These are phyloP conservation scores for Parnassius apollo DNA, from an alignment of 2,888 invertebrate species.

Conservation along the genomic window DNA sequence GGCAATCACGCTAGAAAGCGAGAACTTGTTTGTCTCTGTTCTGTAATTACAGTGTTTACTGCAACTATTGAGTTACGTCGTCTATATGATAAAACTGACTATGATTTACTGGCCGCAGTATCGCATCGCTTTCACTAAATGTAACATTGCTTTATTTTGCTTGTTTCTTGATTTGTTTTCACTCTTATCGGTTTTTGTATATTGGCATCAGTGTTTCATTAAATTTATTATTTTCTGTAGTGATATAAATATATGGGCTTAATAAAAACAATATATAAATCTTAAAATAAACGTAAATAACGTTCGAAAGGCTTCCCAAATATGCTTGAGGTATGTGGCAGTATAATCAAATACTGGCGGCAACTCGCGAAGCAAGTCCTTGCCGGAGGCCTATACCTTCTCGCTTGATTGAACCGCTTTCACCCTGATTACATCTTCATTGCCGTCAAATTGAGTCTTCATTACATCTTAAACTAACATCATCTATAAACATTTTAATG, in stretches of 20 bases:
- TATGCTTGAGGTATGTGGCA: slow-evolving; percentile 9
- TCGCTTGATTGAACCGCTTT: slow-evolving; percentile 13
- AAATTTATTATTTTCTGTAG: no score
- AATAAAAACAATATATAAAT: no score
- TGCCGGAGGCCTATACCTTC: slow-evolving; percentile 1
- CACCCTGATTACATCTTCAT: slow-evolving; percentile 23
- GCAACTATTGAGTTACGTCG: slow-evolving; percentile 22
- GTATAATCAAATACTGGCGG: slow-evolving; percentile 15
- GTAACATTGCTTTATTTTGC: no score
- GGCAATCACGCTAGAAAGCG: no score
- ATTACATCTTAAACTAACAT: slow-evolving; percentile 3
- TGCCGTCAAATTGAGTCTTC: not conserved
- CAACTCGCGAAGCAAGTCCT: slow-evolving; percentile 12
- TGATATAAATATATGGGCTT: no score
- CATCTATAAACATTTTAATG: not conserved
- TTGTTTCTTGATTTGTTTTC: no score
- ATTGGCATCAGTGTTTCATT: not conserved
- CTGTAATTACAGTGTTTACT: slow-evolving; percentile 19
- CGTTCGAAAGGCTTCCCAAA: slow-evolving; percentile 4
- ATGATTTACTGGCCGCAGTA: no score
- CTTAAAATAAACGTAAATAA: not conserved
- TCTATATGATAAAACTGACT: slow-evolving; percentile 19
- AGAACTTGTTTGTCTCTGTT: slow-evolving; percentile 3
- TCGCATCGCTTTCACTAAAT: no score
- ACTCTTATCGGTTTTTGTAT: not conserved